Evolutionary conservation across 1,140 invertebrate genomes (phyloP).

Genomic region (Drosophila gunungcola): DNA sequence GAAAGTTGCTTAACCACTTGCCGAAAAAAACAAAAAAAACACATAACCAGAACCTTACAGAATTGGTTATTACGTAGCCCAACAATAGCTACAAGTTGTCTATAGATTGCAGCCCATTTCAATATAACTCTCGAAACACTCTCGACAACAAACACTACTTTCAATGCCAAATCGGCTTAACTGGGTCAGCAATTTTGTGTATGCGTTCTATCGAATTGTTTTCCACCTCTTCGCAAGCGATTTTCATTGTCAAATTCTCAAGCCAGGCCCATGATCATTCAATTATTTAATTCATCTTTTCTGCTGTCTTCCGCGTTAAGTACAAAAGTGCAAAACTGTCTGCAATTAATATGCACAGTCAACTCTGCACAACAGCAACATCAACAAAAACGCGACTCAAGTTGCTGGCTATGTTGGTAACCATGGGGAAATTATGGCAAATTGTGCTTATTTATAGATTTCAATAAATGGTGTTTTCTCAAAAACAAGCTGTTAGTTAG

Average conservation of each 20-base stretch:
- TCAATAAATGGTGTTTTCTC: background rate
- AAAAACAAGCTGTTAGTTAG: too few relatives aligned
- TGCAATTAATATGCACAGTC: constrained; percentile 51
- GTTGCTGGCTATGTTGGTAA: constrained; percentile 9
- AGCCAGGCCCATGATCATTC: constrained; percentile 27
- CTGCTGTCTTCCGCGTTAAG: constrained; percentile 49
- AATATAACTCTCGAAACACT: constrained; percentile 47
- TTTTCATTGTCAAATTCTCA: constrained; percentile 28
- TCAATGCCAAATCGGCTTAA: constrained; percentile 58
- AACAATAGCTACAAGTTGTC: constrained; percentile 38
- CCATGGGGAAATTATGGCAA: constrained; percentile 6
- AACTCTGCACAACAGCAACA: constrained; percentile 19
- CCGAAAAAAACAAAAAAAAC: constrained; percentile 51
- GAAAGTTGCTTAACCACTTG: constrained; percentile 81
- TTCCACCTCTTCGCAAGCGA: constrained; percentile 23
- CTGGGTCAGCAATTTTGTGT: constrained; percentile 56
- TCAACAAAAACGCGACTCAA: constrained; percentile 29
- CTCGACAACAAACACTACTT: constrained; percentile 40
- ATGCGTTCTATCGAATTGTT: constrained; percentile 18
- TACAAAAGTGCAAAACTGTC: constrained; percentile 45
- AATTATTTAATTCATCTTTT: constrained; percentile 47
- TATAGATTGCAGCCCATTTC: constrained; percentile 50
- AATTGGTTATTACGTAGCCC: constrained; percentile 51
- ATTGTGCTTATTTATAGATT: constrained; percentile 1
- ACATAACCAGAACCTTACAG: constrained; percentile 40